phyloP scores from a whole-genome alignment of 2,113 vertebrate genomes.

The Protobothrops flavoviridis region DNA sequence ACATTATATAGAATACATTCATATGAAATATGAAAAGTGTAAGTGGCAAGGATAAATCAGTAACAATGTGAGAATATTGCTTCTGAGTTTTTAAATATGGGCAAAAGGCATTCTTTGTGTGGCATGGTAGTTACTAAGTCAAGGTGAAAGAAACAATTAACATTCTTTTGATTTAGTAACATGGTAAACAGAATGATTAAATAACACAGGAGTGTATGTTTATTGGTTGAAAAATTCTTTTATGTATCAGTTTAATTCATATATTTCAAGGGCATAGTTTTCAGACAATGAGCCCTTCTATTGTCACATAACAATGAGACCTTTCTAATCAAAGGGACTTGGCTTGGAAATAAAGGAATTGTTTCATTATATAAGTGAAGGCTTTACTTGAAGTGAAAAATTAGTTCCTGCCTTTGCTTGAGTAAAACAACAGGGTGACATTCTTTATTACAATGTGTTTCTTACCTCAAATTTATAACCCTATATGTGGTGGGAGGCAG shows the following conservation, averaged over 20 bases:
- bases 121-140: constrained; percentile 46
- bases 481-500: not conserved
- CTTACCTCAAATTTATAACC: constrained; percentile 1
- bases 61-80: constrained; percentile 55
- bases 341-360: constrained; percentile 28
- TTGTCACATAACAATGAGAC: constrained; percentile 41
- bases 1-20: not conserved
- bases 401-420: not conserved
- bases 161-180: constrained; percentile 53
- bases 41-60: constrained; percentile 68
- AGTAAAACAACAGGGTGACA: not conserved
- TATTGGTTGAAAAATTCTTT: constrained; percentile 36
- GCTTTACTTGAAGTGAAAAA: constrained; percentile 1
- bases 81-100: constrained; percentile 56
- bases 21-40: constrained; percentile 52
- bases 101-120: constrained; percentile 51
- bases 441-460: constrained; percentile 26
- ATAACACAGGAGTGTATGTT: constrained; percentile 31
- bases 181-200: constrained; percentile 55
- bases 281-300: constrained; percentile 19
- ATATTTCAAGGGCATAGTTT: constrained; percentile 46
- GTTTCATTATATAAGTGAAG: constrained; percentile 19
- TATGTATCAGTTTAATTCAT: constrained; percentile 7
- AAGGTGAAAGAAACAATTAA: constrained; percentile 57
- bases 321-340: constrained; percentile 11